phyloP scores from a whole-genome alignment of 1,140 invertebrate genomes.

The Drosophila rhopaloa region DNA sequence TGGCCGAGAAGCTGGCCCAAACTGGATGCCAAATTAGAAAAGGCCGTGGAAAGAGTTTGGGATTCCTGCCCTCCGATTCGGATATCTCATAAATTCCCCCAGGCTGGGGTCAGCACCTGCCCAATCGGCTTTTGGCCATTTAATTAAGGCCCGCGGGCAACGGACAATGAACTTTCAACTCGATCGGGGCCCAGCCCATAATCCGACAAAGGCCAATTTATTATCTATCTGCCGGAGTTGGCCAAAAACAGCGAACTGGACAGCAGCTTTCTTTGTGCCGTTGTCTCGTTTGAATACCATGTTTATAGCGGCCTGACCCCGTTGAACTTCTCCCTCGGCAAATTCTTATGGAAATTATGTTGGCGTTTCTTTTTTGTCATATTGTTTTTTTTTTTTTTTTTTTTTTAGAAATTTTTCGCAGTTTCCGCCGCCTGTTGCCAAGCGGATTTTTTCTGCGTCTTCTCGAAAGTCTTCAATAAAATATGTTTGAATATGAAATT shows the following conservation, averaged over 20 bases:
- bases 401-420: constrained; percentile 20
- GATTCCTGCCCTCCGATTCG: constrained; percentile 25
- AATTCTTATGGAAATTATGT: constrained; percentile 70
- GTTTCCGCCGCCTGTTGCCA: constrained; percentile 29
- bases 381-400: background rate
- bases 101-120: constrained; percentile 40
- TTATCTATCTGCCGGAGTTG: constrained; percentile 42
- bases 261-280: constrained; percentile 50
- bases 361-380: constrained; percentile 20
- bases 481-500: constrained; percentile 18
- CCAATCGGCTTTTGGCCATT: constrained; percentile 47
- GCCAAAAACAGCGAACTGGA: constrained; percentile 2
- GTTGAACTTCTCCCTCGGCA: constrained; percentile 56
- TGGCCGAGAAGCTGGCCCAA: constrained; percentile 23
- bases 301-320: constrained; percentile 59
- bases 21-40: background rate
- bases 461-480: constrained; percentile 20
- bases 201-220: constrained; percentile 62
- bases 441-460: constrained; percentile 42
- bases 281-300: constrained; percentile 40
- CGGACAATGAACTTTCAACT: constrained; percentile 78
- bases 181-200: constrained; percentile 15
- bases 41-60: constrained; percentile 3
- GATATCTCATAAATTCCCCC: constrained; percentile 4
- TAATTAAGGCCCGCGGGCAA: constrained; percentile 54